Evolutionary conservation across 2,797 vertebrate species (phyloP).

Genomic region (Poecilia picta): DNA sequence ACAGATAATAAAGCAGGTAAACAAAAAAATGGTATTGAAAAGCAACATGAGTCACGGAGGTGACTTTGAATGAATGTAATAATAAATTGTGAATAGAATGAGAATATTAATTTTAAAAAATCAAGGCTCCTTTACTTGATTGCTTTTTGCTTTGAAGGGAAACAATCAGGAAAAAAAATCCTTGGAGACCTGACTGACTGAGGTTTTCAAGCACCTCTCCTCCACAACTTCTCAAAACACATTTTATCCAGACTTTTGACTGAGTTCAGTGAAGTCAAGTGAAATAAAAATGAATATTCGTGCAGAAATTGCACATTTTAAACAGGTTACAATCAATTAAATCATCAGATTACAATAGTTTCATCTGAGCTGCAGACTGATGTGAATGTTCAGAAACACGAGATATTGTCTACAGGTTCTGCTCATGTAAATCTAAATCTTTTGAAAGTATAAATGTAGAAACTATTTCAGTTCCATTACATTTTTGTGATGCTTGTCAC

Average conservation of each 20-base stretch:
- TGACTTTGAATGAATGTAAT: conserved; percentile 10
- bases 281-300: background rate
- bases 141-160: conserved; percentile 44
- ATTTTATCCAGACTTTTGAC: conserved; percentile 3
- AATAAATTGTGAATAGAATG: background rate
- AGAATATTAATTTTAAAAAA: conserved; percentile 23
- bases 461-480: background rate
- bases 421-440: background rate
- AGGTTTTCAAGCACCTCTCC: conserved; percentile 13
- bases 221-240: conserved; percentile 6
- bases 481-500: background rate
- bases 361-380: background rate
- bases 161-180: conserved; percentile 39
- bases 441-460: background rate
- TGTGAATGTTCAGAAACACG: background rate
- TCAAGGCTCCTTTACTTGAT: conserved; percentile 44
- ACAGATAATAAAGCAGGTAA: conserved; percentile 9
- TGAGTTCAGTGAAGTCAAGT: conserved; percentile 1
- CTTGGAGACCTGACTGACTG: conserved; percentile 29
- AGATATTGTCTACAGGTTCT: background rate
- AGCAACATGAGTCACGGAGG: background rate
- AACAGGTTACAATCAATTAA: background rate
- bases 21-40: background rate
- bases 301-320: background rate
- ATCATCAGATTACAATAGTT: background rate